Base-by-base conservation (phyloP, 2,113 vertebrate genomes). In the Clarias batrachus region DNA sequence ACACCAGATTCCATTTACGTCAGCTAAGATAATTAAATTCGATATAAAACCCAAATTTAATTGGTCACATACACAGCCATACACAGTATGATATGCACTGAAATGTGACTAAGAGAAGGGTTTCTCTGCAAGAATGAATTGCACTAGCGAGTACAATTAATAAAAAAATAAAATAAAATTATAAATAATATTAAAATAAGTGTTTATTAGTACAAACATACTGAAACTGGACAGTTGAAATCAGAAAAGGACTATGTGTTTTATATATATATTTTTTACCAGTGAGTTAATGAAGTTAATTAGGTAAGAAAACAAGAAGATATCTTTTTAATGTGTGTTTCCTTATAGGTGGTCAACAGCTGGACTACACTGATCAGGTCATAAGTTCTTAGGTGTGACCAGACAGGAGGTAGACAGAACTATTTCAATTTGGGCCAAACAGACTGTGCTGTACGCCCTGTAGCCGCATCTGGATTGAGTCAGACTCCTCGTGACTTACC, bases 401-500 rank as follows among this genome's bases (percentile, higher is more conserved):
- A 68, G 81, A 70, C 81, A 77, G 71, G 41, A 74, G 83, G 83
- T 62, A 23, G 84, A 85, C 79, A 82, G 70, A 71, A 27, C 71
- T 62, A 81, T 70, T 63, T 71, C 70, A 82, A 13, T 56, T 70
- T 56, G 76, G 76, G 19, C 83, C 73, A 85, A 85, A 65, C 48
- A 60, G 52, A 85, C 37, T 62, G 54, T 76, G 37, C 21, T 48
- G 81, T 62, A 63, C 37, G 10, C 21, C 33, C 74, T 62, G 30
- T 54, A 65, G 77, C 25, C 68, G 65, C 86, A 86, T 90, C 87
- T 88, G 87, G 83, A 88, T 87, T 83, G 73, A 85, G 68, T 90
- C 85, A 88, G 65, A 81, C 83, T 79, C 27, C 81, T 57, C 11
- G n/a, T 88, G 89, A 89, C 86, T 86, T 89, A 90, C 83, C 82